phyloP scores from a whole-genome alignment of 2,888 invertebrate genomes.

The Chymomyza procnemis region DNA sequence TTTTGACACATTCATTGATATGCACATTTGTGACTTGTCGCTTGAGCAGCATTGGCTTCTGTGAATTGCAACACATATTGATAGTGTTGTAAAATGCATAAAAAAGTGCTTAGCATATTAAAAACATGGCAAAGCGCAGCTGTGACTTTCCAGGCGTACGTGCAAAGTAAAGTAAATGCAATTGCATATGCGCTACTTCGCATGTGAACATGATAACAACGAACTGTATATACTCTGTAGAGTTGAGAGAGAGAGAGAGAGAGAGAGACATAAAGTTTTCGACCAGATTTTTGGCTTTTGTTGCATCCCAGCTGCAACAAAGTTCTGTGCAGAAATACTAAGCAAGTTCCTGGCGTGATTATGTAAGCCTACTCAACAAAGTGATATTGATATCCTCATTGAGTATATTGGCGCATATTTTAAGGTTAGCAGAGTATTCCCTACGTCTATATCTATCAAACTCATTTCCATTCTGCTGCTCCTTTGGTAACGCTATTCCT shows the following conservation, averaged over 20 bases:
- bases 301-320: no score
- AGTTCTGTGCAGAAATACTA: no score
- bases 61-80: slow-evolving; percentile 31
- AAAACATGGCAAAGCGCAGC: slow-evolving; percentile 64
- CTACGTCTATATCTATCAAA: not conserved
- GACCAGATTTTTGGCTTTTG: no score
- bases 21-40: slow-evolving; percentile 57
- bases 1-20: slow-evolving; percentile 65
- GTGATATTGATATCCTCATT: no score
- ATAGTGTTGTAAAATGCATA: slow-evolving; percentile 66
- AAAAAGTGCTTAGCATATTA: slow-evolving; percentile 65
- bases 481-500: not conserved
- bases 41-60: not conserved
- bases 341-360: no score
- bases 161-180: slow-evolving; percentile 30
- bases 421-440: no score
- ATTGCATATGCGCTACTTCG: not conserved
- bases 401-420: no score
- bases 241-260: no score
- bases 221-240: no score
- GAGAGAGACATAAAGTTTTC: no score
- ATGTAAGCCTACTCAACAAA: no score
- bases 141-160: slow-evolving; percentile 47
- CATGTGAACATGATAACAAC: not conserved
- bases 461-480: not conserved